A percentile compares a stretch with the other conserved stretches of the same genome.
These are phyloP conservation scores for Orestias chungarensis DNA, from an alignment of 2,797 vertebrate species.

Conservation along the genomic window DNA sequence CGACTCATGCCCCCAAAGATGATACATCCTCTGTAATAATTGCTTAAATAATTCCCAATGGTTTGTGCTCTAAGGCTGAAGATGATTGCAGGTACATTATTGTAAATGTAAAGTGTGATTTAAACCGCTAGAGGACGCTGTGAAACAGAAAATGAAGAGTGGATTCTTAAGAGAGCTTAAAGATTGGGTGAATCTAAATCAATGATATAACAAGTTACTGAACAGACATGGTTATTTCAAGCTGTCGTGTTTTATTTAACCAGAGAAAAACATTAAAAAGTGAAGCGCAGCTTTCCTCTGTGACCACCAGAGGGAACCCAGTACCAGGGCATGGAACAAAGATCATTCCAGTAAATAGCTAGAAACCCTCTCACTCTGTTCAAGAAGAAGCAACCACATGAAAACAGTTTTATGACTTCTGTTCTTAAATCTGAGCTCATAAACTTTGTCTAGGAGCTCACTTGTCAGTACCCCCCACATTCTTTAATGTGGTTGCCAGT, in stretches of 20 bases:
- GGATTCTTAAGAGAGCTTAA: neutral
- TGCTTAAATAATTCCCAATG: neutral
- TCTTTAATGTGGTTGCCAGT: constrained; percentile 52
- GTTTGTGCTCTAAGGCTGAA: neutral
- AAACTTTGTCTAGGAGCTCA: constrained; percentile 37
- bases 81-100: neutral
- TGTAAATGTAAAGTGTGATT: neutral
- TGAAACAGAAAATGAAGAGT: neutral
- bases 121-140: constrained; percentile 4
- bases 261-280: neutral
- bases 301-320: constrained; percentile 56
- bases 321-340: constrained; percentile 39
- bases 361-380: constrained; percentile 6
- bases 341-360: neutral
- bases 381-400: constrained; percentile 27
- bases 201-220: neutral
- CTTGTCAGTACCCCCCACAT: constrained; percentile 3
- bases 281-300: neutral
- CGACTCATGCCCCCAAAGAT: too few relatives aligned
- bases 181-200: neutral
- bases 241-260: neutral
- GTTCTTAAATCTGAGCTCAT: constrained; percentile 36
- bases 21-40: neutral
- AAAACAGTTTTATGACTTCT: constrained; percentile 26
- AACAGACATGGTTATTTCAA: neutral